Base-by-base conservation (phyloP, 2,113 vertebrate species). In the Tonatia bakeri region DNA sequence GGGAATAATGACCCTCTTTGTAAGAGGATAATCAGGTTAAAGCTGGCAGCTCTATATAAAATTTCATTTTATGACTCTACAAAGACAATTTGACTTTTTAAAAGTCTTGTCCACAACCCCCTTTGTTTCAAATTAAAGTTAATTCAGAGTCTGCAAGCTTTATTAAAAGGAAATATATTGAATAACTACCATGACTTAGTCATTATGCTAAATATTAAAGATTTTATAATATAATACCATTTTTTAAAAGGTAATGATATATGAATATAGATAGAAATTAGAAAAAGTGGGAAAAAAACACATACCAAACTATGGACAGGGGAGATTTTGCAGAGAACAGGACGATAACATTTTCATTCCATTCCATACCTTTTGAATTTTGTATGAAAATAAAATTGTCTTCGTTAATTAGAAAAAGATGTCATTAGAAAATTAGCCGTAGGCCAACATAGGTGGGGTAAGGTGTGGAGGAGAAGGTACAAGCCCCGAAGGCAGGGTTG, bases 21-120 rank as follows among this genome's bases (percentile, higher is more conserved):
- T 90, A 87, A 87, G 75, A 80, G 31, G 56, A 59, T 73, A 95
- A 87, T 86, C 87, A 90, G 69, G 33, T 59, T 47, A 82, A 83
- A 81, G 26, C 56, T 54, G 24, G 52, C 43, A 93, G 81, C 31
- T 43, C 50, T 70, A 4, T 72, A 64, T 65, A 75, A 91, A 75
- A 24, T 91, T 79, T 90, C 38, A 89, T 87, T 97, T 95, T 31
- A 70, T 43, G 73, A 76, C 6, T 56, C 50, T 47, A 6, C 15
- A 43, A 54, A 52, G 13, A 45, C 24, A 40, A 7, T 38, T 79
- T 33, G 61, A 40, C 45, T 86, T 83, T 87, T 96, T 31, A 93
- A 47, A 96, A 22, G 3, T 40, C n/a, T 87, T 83, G 2, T 73
- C 83, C 8, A 5, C 20, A 61, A 65, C 4, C 0, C 0, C 0